A percentile compares a stretch with the other conserved stretches of the same genome.
Evolutionary conservation across 2,113 vertebrate species (phyloP).

Genomic region (Grammomys dolichurus): DNA sequence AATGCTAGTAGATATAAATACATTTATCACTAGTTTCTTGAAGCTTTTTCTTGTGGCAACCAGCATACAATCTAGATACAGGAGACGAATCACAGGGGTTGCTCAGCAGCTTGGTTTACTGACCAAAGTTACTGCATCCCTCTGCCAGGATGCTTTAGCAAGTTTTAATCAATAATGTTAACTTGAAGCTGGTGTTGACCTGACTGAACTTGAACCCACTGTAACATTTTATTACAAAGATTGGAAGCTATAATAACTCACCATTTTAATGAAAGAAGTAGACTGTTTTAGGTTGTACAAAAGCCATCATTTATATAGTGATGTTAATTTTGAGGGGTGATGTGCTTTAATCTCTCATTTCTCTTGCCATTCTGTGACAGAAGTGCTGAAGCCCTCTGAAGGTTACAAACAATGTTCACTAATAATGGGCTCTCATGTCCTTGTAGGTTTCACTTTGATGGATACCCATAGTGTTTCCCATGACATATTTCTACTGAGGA

Average conservation of each 20-base stretch:
- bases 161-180: constrained; percentile 77
- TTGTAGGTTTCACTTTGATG: constrained; percentile 83
- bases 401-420: constrained; percentile 78
- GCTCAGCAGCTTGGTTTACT: constrained; percentile 73
- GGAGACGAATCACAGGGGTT: not conserved
- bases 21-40: not conserved
- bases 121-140: not conserved
- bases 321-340: constrained; percentile 68
- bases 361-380: constrained; percentile 66
- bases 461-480: constrained; percentile 76
- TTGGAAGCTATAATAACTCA: constrained; percentile 16
- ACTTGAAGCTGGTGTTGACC: constrained; percentile 70
- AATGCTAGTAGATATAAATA: not conserved
- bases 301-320: constrained; percentile 36
- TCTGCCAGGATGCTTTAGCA: constrained; percentile 70
- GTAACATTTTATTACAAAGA: constrained; percentile 70
- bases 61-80: not conserved
- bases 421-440: constrained; percentile 81
- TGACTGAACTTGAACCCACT: constrained; percentile 62
- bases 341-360: constrained; percentile 64
- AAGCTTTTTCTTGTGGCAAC: not conserved
- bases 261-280: constrained; percentile 70
- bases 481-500: constrained; percentile 76
- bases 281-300: not conserved
- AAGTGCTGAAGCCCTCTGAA: constrained; percentile 68